Evolutionary conservation across 2,113 vertebrate genomes (phyloP), one percentile per base, ranked within the genome.

Genomic region (Pteronura brasiliensis): DNA sequence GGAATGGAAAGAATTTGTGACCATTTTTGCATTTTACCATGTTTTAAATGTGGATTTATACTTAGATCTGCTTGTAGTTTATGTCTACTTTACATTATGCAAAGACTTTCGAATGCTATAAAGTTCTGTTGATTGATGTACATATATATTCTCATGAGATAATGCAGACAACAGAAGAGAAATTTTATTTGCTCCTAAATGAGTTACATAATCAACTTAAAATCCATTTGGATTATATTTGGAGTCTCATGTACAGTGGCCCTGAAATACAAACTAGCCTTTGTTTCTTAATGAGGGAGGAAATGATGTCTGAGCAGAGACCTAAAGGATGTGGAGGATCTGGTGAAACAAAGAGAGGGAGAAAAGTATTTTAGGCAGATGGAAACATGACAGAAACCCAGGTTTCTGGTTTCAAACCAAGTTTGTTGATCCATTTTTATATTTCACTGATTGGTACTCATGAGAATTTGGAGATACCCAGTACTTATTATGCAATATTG

Each of bases 141-240:
- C 65, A 82, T 86, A 67, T 72, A 29, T 42, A 74, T 42, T 23
- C n/a, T 90, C 39, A 29, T 96, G 92, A 96, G 93, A 69, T 57
- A 93, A 83, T 69, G 17, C 77, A 96, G 29, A 12, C 49, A 72
- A 94, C 34, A 63, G 29, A 93, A 93, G n/a, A 79, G 17, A 95
- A 94, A 93, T 93, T 77, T 92, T 96, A 92, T 81, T 92, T 49
- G 76, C 63, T 93, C 76, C 39, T 80, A 18, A 93, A 90, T 77
- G 49, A 93, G 36, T 80, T 77, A 85, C 29, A 23, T 49, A 57
- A 72, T 85, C 77, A 57, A 88, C 93, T 91, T 91, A 49, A 97
- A 96, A 96, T 91, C 67, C 89, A 86, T 95, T 95, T 97, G 77
- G 61, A 91, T 95, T 91, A 88, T 85, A 95, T 97, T 94, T 96